Percentiles rank a stretch among this genome's conserved stretches.
These are phyloP conservation scores for Bagarius yarrelli DNA, from an alignment of 2,113 vertebrate genomes.

Conservation along the genomic window DNA sequence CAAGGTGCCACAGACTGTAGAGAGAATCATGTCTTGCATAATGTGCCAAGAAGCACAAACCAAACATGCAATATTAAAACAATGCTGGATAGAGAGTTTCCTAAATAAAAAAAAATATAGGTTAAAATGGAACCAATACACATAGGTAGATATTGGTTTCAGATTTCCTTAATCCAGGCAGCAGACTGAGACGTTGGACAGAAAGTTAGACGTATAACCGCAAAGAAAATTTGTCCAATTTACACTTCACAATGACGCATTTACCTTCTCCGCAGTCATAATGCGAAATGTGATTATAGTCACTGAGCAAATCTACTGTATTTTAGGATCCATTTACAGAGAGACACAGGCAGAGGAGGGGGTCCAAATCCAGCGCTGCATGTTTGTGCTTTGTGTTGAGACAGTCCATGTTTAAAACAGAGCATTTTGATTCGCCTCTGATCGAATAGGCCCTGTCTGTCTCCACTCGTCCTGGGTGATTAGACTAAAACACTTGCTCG, in stretches of 20 bases:
- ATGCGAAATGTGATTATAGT: slow-evolving; percentile 56
- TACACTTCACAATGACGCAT: slow-evolving; percentile 51
- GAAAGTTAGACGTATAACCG: slow-evolving; percentile 25
- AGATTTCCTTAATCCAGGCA: not conserved
- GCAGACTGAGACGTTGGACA: slow-evolving; percentile 26
- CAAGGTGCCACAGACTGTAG: slow-evolving; percentile 6
- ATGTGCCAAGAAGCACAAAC: slow-evolving; percentile 18
- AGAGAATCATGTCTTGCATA: not conserved
- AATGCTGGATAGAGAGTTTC: not conserved
- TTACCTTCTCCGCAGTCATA: slow-evolving; percentile 58
- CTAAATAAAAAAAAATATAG: not conserved
- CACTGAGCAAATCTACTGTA: slow-evolving; percentile 68
- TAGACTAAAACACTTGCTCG: slow-evolving; percentile 99
- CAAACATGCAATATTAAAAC: not conserved
- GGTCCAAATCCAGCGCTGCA: slow-evolving; percentile 80
- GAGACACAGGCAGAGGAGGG: slow-evolving; percentile 58
- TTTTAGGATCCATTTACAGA: slow-evolving; percentile 79
- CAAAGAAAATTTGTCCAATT: slow-evolving; percentile 37
- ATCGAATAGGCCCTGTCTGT: slow-evolving; percentile 99
- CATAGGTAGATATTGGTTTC: slow-evolving; percentile 17
- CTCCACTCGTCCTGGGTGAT: slow-evolving; percentile 99
- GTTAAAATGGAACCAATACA: not conserved
- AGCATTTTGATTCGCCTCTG: slow-evolving; percentile 95
- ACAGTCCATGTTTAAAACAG: slow-evolving; percentile 96
- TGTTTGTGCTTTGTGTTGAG: slow-evolving; percentile 91